Evolutionary conservation across 2,797 vertebrate genomes (phyloP).

Genomic region (Discoglossus pictus): DNA sequence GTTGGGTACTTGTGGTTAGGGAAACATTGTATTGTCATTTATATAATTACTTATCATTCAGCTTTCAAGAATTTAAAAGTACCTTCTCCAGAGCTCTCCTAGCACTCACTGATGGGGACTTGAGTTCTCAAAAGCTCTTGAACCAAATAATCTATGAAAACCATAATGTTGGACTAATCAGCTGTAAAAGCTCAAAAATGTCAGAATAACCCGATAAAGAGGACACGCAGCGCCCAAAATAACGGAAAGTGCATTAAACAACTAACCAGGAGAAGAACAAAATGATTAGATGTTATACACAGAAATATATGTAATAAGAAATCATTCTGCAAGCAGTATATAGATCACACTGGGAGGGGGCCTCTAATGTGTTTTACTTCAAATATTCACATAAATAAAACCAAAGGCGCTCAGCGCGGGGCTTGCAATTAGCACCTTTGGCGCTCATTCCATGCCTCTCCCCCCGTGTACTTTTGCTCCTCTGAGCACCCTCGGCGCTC

Average conservation of each 20-base stretch:
- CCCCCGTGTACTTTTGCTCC: no score
- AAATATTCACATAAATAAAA: no score
- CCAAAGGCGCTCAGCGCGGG: no score
- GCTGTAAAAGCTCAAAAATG: constrained; percentile 26
- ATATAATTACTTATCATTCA: neutral
- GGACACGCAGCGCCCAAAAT: neutral
- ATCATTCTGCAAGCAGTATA: no score
- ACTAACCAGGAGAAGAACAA: constrained; percentile 30
- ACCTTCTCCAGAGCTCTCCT: neutral
- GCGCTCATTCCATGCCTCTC: no score
- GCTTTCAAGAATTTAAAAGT: neutral
- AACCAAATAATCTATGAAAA: constrained; percentile 7
- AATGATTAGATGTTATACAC: no score
- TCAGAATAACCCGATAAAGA: constrained; percentile 35
- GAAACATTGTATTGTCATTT: neutral
- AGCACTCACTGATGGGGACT: neutral
- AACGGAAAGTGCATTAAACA: constrained; percentile 24
- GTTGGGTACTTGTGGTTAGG: neutral
- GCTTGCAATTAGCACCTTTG: no score
- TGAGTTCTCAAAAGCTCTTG: constrained; percentile 8
- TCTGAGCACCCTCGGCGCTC: no score
- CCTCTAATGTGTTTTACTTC: no score
- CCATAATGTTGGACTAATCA: constrained; percentile 13
- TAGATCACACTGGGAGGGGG: no score
- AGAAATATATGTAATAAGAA: no score